Conservation (phyloP, 2,888 invertebrate species). For the Lydus trimaculatus region DNA sequence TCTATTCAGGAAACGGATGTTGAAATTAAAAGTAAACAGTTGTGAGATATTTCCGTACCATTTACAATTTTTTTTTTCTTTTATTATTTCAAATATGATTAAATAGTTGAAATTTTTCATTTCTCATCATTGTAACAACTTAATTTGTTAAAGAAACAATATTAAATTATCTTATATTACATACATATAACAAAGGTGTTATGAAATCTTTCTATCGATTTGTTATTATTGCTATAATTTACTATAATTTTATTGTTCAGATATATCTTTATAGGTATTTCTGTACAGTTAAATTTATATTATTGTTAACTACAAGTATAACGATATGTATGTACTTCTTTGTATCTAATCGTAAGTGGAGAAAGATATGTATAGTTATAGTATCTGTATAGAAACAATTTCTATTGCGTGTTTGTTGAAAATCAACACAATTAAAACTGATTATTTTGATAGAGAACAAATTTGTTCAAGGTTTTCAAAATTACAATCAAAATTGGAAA, state of each 20-base stretch:
- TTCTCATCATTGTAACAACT: conserved; percentile 2
- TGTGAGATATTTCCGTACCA: background rate
- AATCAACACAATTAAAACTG: conserved; percentile 2
- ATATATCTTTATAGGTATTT: background rate
- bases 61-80: background rate
- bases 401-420: background rate
- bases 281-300: background rate
- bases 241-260: background rate
- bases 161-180: background rate
- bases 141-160: background rate
- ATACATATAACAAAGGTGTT: background rate
- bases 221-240: background rate
- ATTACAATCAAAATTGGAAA: background rate
- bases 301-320: background rate
- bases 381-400: background rate
- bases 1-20: background rate
- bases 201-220: background rate
- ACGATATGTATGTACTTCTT: background rate
- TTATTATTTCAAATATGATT: background rate
- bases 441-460: background rate
- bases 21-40: background rate
- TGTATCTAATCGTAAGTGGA: too few relatives aligned
- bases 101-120: background rate
- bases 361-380: background rate
- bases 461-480: conserved; percentile 2